Percentiles rank a stretch among this genome's conserved stretches.
Evolutionary conservation across 2,797 vertebrate species (phyloP).

Genomic region (Sardinella longiceps): DNA sequence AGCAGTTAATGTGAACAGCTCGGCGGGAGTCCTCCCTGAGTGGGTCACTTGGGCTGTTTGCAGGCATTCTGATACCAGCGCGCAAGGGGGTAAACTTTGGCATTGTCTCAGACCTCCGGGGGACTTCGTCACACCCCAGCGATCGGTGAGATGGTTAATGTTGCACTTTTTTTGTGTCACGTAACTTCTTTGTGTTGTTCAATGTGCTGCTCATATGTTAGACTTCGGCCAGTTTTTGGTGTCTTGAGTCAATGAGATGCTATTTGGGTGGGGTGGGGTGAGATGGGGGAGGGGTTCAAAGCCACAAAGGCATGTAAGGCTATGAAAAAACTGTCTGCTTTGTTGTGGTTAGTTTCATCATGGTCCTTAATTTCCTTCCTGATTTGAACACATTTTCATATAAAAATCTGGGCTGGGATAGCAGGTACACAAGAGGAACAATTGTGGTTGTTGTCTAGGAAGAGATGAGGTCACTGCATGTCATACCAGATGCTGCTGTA

Average conservation of each 20-base stretch:
- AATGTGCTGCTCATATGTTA: constrained; percentile 13
- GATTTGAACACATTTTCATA: no score
- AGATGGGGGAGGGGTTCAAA: not conserved
- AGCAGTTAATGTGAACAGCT: constrained; percentile 1
- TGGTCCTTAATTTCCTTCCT: not conserved
- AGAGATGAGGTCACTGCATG: not conserved
- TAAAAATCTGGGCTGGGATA: not conserved
- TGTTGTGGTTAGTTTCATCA: not conserved
- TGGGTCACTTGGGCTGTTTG: not conserved
- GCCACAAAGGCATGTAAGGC: not conserved
- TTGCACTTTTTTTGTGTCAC: constrained; percentile 36
- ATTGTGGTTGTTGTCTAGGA: not conserved
- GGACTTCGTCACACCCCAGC: constrained; percentile 52
- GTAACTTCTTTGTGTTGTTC: constrained; percentile 2
- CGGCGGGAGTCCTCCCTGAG: not conserved
- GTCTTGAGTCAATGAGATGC: not conserved
- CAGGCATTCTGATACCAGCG: not conserved
- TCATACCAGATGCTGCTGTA: not conserved
- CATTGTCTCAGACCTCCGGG: constrained; percentile 43
- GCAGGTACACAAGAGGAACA: not conserved
- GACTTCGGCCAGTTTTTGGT: not conserved
- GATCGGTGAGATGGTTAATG: constrained; percentile 64
- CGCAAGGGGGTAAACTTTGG: constrained; percentile 38
- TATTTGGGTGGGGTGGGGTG: not conserved
- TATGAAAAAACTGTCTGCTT: not conserved